Conservation (phyloP, 1,140 invertebrate genomes). For the Drosophila yakuba region DNA sequence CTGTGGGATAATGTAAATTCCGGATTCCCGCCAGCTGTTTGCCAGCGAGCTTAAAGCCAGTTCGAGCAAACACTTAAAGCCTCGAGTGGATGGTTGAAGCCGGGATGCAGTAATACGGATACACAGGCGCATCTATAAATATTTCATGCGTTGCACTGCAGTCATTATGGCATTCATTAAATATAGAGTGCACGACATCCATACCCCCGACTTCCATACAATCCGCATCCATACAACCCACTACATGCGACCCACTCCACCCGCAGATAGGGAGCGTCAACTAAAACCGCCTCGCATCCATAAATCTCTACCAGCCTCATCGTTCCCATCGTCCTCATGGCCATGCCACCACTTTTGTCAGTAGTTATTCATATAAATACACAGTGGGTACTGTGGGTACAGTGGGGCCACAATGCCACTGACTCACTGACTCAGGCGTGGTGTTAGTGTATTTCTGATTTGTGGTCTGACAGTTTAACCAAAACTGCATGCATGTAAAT, state of each 20-base stretch:
- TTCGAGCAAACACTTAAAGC: slow-evolving; percentile 46
- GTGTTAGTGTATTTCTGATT: slow-evolving; percentile 81
- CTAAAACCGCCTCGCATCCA: slow-evolving; percentile 69
- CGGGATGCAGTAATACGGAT: slow-evolving; percentile 18
- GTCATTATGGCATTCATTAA: slow-evolving; percentile 83
- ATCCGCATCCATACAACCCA: too few relatives aligned
- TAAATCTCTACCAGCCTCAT: slow-evolving; percentile 60
- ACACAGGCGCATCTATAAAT: slow-evolving; percentile 69
- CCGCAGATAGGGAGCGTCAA: slow-evolving; percentile 41
- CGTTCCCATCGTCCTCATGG: slow-evolving; percentile 31
- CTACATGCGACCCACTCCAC: not conserved
- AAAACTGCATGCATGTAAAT: slow-evolving; percentile 80
- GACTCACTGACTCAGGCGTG: slow-evolving; percentile 36
- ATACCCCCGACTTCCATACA: not conserved
- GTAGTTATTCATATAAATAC: slow-evolving; percentile 75
- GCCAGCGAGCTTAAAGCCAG: slow-evolving; percentile 45
- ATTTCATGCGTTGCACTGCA: slow-evolving; percentile 81
- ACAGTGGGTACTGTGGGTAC: not conserved
- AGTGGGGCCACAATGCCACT: slow-evolving; percentile 15
- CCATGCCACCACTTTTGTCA: slow-evolving; percentile 53
- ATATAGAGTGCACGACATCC: slow-evolving; percentile 67
- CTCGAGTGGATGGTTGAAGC: slow-evolving; percentile 10
- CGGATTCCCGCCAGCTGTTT: slow-evolving; percentile 46
- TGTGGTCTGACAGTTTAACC: slow-evolving; percentile 83
- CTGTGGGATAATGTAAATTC: slow-evolving; percentile 47